phyloP scores from a whole-genome alignment of 2,113 vertebrate genomes.

The Asarcornis scutulata region DNA sequence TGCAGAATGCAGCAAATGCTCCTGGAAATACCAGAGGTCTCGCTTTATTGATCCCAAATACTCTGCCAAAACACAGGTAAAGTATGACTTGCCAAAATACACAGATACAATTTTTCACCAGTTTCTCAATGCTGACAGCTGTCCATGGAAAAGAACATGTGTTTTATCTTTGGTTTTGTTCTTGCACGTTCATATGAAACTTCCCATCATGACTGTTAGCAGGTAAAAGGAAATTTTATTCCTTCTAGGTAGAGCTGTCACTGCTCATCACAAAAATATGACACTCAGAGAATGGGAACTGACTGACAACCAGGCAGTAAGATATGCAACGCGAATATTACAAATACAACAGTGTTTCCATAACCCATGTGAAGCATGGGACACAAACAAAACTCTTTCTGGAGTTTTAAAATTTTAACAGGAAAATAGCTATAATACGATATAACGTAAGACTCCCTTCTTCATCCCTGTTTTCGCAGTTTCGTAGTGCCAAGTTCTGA shows the following conservation, averaged over 20 bases:
- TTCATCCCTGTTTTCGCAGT: neutral
- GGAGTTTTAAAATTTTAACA: neutral
- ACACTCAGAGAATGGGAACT: neutral
- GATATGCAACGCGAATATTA: neutral
- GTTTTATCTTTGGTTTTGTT: neutral
- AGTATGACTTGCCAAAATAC: neutral
- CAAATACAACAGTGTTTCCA: neutral
- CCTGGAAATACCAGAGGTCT: neutral
- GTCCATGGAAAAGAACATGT: neutral
- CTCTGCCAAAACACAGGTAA: neutral
- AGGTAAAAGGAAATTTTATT: neutral
- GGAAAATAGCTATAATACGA: neutral
- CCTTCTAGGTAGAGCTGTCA: neutral
- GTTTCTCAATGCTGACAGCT: neutral
- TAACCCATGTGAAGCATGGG: neutral
- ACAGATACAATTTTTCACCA: neutral
- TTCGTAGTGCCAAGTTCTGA: neutral
- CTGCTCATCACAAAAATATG: neutral
- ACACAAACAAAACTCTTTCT: neutral
- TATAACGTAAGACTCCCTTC: neutral
- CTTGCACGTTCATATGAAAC: neutral
- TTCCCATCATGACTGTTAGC: neutral
- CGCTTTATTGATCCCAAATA: neutral
- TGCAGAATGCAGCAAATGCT: neutral
- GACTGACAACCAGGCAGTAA: neutral